phyloP scores from a whole-genome alignment of 2,113 vertebrate genomes.

The Strix uralensis region DNA sequence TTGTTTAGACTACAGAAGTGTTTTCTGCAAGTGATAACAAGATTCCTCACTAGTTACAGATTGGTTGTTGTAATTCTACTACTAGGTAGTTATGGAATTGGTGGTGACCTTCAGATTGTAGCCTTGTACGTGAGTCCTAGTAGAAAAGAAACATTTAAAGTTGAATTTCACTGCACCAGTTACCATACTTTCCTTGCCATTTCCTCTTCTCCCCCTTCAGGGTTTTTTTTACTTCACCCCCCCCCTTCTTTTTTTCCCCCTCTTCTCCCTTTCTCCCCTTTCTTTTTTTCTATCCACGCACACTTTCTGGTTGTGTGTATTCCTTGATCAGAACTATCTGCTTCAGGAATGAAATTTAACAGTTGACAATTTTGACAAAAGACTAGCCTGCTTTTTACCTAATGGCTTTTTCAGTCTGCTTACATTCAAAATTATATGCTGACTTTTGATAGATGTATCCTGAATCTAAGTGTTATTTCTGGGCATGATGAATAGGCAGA shows the following conservation, averaged over 20 bases:
- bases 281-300: neutral
- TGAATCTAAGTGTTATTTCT: neutral
- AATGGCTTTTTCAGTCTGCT: neutral
- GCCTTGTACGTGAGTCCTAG: neutral
- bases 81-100: fast-evolving
- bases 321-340: neutral
- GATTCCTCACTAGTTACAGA: neutral
- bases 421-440: neutral
- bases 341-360: neutral
- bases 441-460: neutral
- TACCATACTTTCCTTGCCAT: neutral
- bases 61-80: neutral
- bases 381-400: neutral
- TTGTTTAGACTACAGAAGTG: neutral
- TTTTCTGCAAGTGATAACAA: neutral
- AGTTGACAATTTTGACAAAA: neutral
- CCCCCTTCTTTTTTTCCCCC: neutral
- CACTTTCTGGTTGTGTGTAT: neutral
- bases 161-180: neutral
- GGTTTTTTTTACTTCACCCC: neutral
- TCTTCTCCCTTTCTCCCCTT: neutral
- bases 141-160: neutral
- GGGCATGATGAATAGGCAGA: neutral
- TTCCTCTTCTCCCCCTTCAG: neutral
- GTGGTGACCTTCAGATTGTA: neutral